Conservation (phyloP, 2,113 vertebrate genomes). For the Cynoglossus semilaevis region DNA sequence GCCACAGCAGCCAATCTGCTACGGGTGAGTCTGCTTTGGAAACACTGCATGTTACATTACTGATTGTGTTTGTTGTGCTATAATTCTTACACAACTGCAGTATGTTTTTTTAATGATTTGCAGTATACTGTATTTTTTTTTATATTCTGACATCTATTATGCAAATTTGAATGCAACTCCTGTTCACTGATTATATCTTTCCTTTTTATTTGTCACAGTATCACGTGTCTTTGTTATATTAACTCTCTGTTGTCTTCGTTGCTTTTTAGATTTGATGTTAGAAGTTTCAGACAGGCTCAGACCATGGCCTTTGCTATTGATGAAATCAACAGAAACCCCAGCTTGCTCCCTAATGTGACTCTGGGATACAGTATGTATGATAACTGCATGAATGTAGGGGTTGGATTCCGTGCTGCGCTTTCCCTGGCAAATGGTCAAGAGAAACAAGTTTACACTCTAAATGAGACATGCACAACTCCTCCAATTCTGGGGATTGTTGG, state of each 20-base stretch:
- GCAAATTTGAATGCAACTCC: too few relatives aligned
- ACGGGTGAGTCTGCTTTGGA: conserved; percentile 35
- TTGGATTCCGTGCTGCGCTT: conserved; percentile 63
- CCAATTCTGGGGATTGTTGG: conserved; percentile 68
- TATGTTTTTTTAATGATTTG: too few relatives aligned
- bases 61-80: too few relatives aligned
- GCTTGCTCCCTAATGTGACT: conserved; percentile 52
- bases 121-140: too few relatives aligned
- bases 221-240: too few relatives aligned
- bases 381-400: conserved; percentile 51
- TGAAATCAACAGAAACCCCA: conserved; percentile 45
- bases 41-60: too few relatives aligned
- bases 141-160: too few relatives aligned
- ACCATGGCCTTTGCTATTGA: conserved; percentile 57
- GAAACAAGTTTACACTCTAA: conserved; percentile 22
- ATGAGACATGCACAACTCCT: conserved; percentile 47
- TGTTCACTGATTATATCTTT: not conserved
- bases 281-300: conserved; percentile 55
- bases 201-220: not conserved
- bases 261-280: conserved; percentile 43
- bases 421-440: conserved; percentile 57
- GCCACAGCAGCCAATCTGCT: conserved; percentile 34
- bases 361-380: conserved; percentile 68
- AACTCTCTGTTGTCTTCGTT: not conserved
- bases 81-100: too few relatives aligned